Evolutionary conservation across 1,140 invertebrate species (phyloP), one percentile per base, ranked within the genome.

Genomic region (Drepana arcuata): DNA sequence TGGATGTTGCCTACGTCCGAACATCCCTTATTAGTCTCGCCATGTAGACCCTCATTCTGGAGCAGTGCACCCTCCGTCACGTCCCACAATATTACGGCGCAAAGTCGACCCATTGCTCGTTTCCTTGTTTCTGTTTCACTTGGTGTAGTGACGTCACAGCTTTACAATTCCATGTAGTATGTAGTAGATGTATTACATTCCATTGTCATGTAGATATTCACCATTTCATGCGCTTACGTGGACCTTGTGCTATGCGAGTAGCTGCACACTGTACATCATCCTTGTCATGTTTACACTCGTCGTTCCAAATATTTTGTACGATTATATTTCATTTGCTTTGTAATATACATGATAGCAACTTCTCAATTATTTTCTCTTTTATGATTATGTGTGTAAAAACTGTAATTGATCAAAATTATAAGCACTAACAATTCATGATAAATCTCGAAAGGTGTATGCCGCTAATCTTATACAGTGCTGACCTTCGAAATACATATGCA

Each of bases 31-130:
- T n/a, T n/a, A n/a, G n/a, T n/a, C n/a, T n/a, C n/a, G n/a, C n/a
- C n/a, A n/a, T n/a, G n/a, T n/a, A n/a, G n/a, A n/a, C n/a, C n/a
- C n/a, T n/a, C n/a, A n/a, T n/a, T n/a, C n/a, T n/a, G n/a, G n/a
- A n/a, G 44, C 43, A 48, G 35, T 47, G 33, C 41, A 37, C 41
- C 48, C 48, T 50, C 36, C 24, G n/a, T n/a, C 46, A 46, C 46
- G 18, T 58, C 58, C 73, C 58, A 23, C 2, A n/a, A n/a, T n/a
- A 51, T 41, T 59, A 67, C 70, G 71, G 43, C 69, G 51, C 52
- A 46, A 75, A 77, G 75, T 80, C 72, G 48, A 79, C 78, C 78
- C 78, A 78, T 79, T 75, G 74, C 71, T 73, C 63, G 25, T 65
- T 60, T 48, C 16, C 33, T 42, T 43, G 44, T 41, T 39, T 47